Evolutionary conservation across 53 echinoderm and acorn worm species (phyloP), one percentile per base, ranked within the genome.

Genomic region (Luidia sarsii): DNA sequence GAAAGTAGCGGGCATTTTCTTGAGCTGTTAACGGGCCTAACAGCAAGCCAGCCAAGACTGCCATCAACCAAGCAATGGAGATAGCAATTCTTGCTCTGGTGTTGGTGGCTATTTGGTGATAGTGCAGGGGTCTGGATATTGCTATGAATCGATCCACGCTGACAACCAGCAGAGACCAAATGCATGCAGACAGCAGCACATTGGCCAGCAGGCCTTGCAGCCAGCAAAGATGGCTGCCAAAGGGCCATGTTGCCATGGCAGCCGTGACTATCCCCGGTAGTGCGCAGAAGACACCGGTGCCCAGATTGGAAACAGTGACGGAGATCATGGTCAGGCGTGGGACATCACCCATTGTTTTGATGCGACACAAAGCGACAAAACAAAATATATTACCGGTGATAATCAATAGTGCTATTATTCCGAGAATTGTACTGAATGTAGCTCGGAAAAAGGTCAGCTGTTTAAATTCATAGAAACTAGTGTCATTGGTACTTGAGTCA

Each of bases 191-290:
- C 16, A 64, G 34, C 65, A 64, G 33, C 14, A 35, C 65, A 18
- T 64, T 34, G 20, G 20, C 32, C 4, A 64, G 65, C n/a, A 64
- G 18, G 19, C 33, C 65, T 64, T 64, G 65, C 5, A 35, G 6
- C 6, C 33, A 22, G 65, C 65, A 64, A 18, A 64, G 39, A 4
- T 2, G 11, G 20, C 25, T 24, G 19, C 75, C 75, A 75, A 75
- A 75, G 5, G 75, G 75, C 75, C 60, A 74, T 19, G 10, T 19
- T 35, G 37, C 74, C 55, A 56, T 55, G 14, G 57, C 56, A 3
- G 57, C 56, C 21, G 34, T 27, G 23, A 59, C n/a, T 18, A 18
- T 33, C n/a, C 64, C 64, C 6, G 64, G 64, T 1, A 64, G 37
- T 15, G 64, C 14, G 30, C 31, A 30, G 19, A 30, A 64, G 33